These are phyloP conservation scores for Oscheius sp. DNA, from an alignment of 2,888 invertebrate genomes.

Conservation along the genomic window DNA sequence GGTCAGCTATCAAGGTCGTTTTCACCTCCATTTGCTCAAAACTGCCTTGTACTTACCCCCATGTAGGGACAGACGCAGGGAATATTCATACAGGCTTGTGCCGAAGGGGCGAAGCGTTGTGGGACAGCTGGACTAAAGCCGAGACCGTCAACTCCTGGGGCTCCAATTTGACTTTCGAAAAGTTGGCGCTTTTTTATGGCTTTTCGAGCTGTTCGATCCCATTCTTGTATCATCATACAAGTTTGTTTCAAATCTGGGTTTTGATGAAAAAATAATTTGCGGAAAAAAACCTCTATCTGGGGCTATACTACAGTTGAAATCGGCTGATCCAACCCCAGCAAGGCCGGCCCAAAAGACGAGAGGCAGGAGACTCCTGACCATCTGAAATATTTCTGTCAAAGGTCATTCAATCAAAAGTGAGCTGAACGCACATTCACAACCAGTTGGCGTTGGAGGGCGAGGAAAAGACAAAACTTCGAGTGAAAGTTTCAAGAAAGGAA, in stretches of 20 bases:
- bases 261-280: not conserved
- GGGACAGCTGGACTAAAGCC: conserved; percentile 61
- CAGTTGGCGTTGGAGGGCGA: not conserved
- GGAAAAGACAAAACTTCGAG: conserved; percentile 7
- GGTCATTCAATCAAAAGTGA: not conserved
- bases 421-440: conserved; percentile 7
- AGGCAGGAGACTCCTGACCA: conserved; percentile 15
- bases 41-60: conserved; percentile 49
- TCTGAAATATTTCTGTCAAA: not conserved
- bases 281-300: conserved; percentile 34
- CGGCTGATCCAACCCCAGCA: conserved; percentile 12
- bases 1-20: conserved; percentile 7
- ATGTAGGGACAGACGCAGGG: conserved; percentile 69
- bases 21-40: conserved; percentile 19
- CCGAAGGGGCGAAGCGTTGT: conserved; percentile 62
- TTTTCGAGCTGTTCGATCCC: conserved; percentile 53
- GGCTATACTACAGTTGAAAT: conserved; percentile 37
- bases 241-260: conserved; percentile 47
- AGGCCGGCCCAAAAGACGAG: conserved; percentile 18
- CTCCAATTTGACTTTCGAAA: conserved; percentile 46
- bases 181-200: conserved; percentile 53
- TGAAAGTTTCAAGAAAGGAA: too few species aligned
- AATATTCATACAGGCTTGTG: conserved; percentile 69
- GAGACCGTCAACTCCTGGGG: conserved; percentile 45
- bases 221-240: conserved; percentile 57